phyloP scores from a whole-genome alignment of 2,888 invertebrate genomes.

The Drosophila barbarae region DNA sequence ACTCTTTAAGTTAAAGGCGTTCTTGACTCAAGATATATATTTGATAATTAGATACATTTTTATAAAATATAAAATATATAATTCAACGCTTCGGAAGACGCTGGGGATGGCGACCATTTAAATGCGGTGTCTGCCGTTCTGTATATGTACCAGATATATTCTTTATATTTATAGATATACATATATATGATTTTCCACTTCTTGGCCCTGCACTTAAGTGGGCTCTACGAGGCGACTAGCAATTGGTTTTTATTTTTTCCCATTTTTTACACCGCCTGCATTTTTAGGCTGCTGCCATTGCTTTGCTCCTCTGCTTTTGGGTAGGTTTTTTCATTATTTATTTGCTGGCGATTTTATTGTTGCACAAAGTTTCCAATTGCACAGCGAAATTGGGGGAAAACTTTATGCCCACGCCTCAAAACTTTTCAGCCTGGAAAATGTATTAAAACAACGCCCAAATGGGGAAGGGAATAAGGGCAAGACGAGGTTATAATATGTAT shows the following conservation, averaged over 20 bases:
- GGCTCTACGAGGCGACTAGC: constrained; percentile 28
- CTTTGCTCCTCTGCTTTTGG: constrained; percentile 10
- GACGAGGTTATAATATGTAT: neutral
- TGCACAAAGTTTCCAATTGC: constrained; percentile 61
- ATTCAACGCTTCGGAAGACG: no score
- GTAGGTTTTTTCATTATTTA: constrained; percentile 6
- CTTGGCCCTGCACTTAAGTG: constrained; percentile 43
- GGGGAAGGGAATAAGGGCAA: neutral
- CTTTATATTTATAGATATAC: neutral
- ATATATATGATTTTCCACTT: constrained; percentile 12
- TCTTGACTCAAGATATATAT: no score
- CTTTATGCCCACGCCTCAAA: constrained; percentile 50
- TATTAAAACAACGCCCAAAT: constrained; percentile 55
- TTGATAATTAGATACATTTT: neutral
- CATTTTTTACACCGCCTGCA: constrained; percentile 13
- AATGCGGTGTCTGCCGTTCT: constrained; percentile 14
- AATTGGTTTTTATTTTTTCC: constrained; percentile 20
- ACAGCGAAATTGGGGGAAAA: constrained; percentile 50
- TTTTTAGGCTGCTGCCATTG: constrained; percentile 20
- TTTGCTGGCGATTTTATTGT: constrained; percentile 51
- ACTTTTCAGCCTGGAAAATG: constrained; percentile 50
- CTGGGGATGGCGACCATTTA: no score
- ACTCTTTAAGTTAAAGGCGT: neutral
- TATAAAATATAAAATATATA: neutral
- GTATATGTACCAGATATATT: neutral